Evolutionary conservation across 2,888 invertebrate species (phyloP).

Genomic region (Pheosia tremula): DNA sequence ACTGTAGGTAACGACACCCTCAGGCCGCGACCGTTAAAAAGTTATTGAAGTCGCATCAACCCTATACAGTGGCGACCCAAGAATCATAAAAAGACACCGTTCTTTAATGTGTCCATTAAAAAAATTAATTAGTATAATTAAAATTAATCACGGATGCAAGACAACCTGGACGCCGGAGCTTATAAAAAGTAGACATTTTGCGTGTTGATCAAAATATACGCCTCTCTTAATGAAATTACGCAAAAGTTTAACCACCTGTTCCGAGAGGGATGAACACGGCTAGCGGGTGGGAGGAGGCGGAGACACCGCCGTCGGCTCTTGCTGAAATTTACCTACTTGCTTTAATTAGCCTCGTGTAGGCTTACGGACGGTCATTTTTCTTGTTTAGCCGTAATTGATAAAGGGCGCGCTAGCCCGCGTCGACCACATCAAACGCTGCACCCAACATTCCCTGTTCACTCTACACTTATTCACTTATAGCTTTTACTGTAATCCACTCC

Average conservation of each 20-base stretch:
- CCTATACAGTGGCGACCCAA: slow-evolving; percentile 17
- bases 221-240: slow-evolving; percentile 68
- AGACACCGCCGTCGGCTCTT: slow-evolving; percentile 56
- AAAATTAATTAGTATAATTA: slow-evolving; percentile 41
- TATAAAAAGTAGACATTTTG: slow-evolving; percentile 51
- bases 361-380: slow-evolving; percentile 79
- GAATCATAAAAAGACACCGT: slow-evolving; percentile 19
- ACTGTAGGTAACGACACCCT: slow-evolving; percentile 32
- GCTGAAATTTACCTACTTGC: slow-evolving; percentile 77
- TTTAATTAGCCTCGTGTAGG: slow-evolving; percentile 80
- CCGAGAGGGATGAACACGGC: slow-evolving; percentile 48
- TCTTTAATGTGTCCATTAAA: slow-evolving; percentile 32
- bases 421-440: slow-evolving; percentile 58
- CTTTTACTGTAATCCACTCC: not conserved
- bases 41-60: slow-evolving; percentile 11
- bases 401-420: slow-evolving; percentile 61
- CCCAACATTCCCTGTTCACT: slow-evolving; percentile 41
- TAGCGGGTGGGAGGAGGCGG: slow-evolving; percentile 39
- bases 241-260: slow-evolving; percentile 76
- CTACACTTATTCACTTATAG: slow-evolving; percentile 25
- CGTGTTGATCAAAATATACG: slow-evolving; percentile 72
- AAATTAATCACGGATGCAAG: slow-evolving; percentile 54
- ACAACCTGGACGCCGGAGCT: slow-evolving; percentile 41
- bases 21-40: slow-evolving; percentile 16
- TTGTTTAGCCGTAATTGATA: slow-evolving; percentile 82